These are phyloP conservation scores for Craseonycteris thonglongyai DNA, from an alignment of 2,113 vertebrate species.

Conservation along the genomic window DNA sequence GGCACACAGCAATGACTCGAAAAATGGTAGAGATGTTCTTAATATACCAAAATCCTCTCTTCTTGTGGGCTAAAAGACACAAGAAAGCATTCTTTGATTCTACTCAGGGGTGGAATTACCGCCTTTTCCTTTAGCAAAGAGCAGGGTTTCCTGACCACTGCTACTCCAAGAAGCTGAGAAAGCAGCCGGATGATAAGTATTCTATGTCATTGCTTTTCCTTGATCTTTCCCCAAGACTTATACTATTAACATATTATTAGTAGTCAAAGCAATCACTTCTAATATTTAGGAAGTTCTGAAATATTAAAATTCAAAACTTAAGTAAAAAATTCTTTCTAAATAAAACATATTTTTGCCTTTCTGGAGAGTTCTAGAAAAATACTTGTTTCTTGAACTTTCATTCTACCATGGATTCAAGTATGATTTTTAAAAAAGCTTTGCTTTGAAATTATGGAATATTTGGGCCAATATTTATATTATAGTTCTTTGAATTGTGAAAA, in stretches of 20 bases:
- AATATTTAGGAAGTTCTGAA: conserved; percentile 10
- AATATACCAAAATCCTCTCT: background rate
- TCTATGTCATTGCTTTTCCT: background rate
- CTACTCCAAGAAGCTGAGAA: background rate
- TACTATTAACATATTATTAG: background rate
- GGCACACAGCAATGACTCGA: background rate
- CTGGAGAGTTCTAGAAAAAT: conserved; percentile 24
- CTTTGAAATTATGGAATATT: conserved; percentile 33
- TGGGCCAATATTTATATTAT: background rate
- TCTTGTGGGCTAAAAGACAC: background rate
- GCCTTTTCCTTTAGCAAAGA: background rate
- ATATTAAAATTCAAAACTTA: conserved; percentile 20
- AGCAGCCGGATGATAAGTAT: background rate
- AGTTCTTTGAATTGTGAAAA: conserved; percentile 14
- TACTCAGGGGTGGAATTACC: background rate
- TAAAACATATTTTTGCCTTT: conserved; percentile 19
- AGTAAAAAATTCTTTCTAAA: conserved; percentile 2
- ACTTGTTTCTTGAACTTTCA: conserved; percentile 4
- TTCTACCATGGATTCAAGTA: background rate
- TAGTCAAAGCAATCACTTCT: background rate
- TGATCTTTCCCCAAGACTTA: background rate
- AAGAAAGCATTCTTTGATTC: background rate
- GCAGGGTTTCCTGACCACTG: background rate
- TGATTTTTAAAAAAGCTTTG: background rate
- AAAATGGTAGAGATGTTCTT: background rate